Percentiles rank a stretch among this genome's conserved stretches.
phyloP scores from a whole-genome alignment of 2,797 vertebrate genomes.

The Schizopygopsis pylzovi region DNA sequence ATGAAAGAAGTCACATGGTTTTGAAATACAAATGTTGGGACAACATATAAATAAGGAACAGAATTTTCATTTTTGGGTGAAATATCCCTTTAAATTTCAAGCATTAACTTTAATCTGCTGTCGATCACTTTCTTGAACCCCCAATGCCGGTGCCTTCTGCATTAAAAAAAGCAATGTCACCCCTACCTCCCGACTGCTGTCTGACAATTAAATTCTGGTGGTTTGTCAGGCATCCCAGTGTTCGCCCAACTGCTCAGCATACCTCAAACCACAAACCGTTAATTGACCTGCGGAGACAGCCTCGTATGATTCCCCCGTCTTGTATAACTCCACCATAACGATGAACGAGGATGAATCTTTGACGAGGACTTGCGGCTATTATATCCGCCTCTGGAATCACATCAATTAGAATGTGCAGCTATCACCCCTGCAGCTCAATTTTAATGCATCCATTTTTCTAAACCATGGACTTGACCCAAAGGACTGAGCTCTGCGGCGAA shows the following conservation, averaged over 20 bases:
- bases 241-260: conserved; percentile 32
- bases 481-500: conserved; percentile 16
- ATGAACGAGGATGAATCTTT: conserved; percentile 46
- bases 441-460: conserved; percentile 62
- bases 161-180: conserved; percentile 36
- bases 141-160: neutral
- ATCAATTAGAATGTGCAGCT: conserved; percentile 63
- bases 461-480: conserved; percentile 56
- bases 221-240: conserved; percentile 61
- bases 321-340: conserved; percentile 38
- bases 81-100: neutral
- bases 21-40: neutral
- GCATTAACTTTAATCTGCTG: neutral
- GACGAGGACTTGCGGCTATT: conserved; percentile 34
- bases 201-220: conserved; percentile 64
- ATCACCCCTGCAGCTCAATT: conserved; percentile 63
- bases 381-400: conserved; percentile 47
- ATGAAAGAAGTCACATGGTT: neutral
- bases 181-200: conserved; percentile 55
- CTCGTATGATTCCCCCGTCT: conserved; percentile 54
- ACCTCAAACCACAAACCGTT: conserved; percentile 57
- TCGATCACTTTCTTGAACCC: conserved; percentile 22
- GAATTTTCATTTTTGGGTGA: neutral
- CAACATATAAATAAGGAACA: neutral
- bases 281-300: conserved; percentile 64